Base-by-base conservation (phyloP, 2,113 vertebrate species). In the Periophthalmus modestus region DNA sequence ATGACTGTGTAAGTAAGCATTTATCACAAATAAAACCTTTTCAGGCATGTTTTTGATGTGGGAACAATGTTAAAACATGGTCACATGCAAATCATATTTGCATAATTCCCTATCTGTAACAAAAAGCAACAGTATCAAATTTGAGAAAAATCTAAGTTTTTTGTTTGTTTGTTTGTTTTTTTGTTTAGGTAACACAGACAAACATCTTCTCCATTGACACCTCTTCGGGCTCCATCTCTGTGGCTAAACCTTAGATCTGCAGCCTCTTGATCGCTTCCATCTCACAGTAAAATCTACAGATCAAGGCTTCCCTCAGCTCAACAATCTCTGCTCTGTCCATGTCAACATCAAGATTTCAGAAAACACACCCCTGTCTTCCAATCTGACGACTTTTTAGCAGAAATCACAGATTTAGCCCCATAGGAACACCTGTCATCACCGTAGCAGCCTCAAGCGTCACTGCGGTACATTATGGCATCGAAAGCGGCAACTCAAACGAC, bases 281-380 rank as follows among this genome's bases (percentile, higher is more conserved):
- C 80, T 99, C 68, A 95, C 94, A 9, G 94, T 97, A 36, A 96
- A 95, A 82, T 96, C 96, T 77, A 94, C 94, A 19, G 96, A 99
- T 72, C 95, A 94, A 86, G 96, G 96, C 0, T 97, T 95, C 74
- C 97, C 94, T 19, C 95, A 90, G 58, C 85, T 94, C 85, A 95
- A 94, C 48, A 95, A 96, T 84, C 84, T 96, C 73, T 93, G 95
- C 75, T 93, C 94, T 0, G 90, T 97, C 46, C 93, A 93, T 3
- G 48, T 99, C 79, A 89, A 78, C 5, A 9, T 97, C 52, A 90
- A 85, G 68, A 84, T 95, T 39, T 96, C 98, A 0, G 95, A 96
- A 28, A 89, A 74, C 47, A 97, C 95, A 0, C 94, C 95, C 98
- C 98, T 1, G 69, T 89, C 74, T 99, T 99, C 90, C 89, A 90